phyloP scores from a whole-genome alignment of 2,888 invertebrate species.

The Chaitophorus viminalis region DNA sequence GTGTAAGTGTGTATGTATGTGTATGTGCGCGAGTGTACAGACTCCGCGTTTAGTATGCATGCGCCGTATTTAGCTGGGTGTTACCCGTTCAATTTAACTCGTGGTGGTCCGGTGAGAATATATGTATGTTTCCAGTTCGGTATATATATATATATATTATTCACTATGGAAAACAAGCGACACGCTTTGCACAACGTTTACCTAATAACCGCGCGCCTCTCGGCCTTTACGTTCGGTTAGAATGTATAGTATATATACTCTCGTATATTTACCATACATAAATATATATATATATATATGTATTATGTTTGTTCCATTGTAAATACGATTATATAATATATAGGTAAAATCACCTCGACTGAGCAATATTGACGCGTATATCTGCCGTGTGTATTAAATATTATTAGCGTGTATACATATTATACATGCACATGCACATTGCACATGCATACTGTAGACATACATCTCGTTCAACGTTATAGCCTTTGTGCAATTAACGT shows the following conservation, averaged over 20 bases:
- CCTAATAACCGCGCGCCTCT: background rate
- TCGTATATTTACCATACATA: too few species aligned
- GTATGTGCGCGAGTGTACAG: background rate
- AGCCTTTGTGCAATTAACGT: constrained; percentile 28
- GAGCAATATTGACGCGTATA: background rate
- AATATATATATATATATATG: too few species aligned
- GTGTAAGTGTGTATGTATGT: background rate
- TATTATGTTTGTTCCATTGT: background rate
- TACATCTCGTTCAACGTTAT: background rate
- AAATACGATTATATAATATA: too few species aligned
- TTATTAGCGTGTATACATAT: too few species aligned
- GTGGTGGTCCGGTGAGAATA: constrained; percentile 27
- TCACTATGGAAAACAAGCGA: background rate
- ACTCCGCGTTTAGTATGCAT: constrained; percentile 30
- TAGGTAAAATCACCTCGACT: background rate
- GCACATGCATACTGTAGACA: too few species aligned
- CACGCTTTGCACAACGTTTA: background rate
- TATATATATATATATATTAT: too few species aligned
- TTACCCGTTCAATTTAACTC: constrained; percentile 54
- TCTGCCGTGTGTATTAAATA: too few species aligned
- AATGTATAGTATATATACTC: too few species aligned
- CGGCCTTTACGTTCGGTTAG: too few species aligned
- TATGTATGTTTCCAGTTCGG: background rate
- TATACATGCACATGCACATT: too few species aligned
- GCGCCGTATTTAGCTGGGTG: background rate